Conservation (phyloP, 1,140 invertebrate species). For the Holotrichia oblita region DNA sequence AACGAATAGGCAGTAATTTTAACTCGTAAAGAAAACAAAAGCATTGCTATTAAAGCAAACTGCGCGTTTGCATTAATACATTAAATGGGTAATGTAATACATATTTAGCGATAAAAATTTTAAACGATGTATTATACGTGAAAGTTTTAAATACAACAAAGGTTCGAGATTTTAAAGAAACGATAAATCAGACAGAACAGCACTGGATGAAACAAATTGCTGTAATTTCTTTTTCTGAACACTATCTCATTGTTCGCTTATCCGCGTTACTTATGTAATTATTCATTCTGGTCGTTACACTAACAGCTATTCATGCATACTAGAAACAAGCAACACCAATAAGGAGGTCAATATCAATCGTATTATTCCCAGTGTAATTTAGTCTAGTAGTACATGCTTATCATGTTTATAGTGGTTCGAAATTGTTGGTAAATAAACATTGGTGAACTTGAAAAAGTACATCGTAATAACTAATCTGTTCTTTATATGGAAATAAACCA, state of each 20-base stretch:
- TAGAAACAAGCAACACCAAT: background rate
- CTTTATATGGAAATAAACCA: no score
- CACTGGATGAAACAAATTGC: no score
- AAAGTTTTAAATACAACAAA: background rate
- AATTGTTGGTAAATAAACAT: background rate
- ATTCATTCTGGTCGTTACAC: background rate
- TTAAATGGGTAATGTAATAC: background rate
- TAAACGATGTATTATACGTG: background rate
- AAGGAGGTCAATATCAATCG: slow-evolving; percentile 8
- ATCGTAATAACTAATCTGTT: no score
- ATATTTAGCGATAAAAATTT: background rate
- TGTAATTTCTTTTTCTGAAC: no score
- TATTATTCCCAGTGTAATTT: background rate
- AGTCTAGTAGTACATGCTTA: background rate
- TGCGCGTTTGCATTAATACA: background rate
- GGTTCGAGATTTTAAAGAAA: no score
- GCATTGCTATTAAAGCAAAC: background rate
- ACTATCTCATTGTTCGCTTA: background rate
- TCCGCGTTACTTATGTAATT: background rate
- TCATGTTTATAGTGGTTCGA: background rate
- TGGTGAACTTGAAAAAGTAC: background rate
- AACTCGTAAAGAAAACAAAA: background rate
- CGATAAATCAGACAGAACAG: no score
- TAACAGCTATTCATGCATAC: background rate
- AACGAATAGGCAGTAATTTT: background rate